These are phyloP conservation scores for Gandaritis pyraliata DNA, from an alignment of 2,888 invertebrate genomes.

Conservation along the genomic window DNA sequence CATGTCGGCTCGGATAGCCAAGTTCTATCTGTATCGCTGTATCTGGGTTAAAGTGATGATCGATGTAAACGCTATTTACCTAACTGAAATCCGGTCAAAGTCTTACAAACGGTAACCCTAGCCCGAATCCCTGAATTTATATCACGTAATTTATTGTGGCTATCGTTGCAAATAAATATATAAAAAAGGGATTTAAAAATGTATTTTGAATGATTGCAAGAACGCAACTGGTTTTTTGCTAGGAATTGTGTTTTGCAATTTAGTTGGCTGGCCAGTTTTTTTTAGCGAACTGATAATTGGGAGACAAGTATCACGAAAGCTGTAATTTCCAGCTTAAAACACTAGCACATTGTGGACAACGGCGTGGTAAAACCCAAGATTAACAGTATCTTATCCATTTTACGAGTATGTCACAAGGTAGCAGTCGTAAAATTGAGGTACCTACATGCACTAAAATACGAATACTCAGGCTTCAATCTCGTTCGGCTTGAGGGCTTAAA, in stretches of 20 bases:
- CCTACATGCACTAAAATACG: slow-evolving; percentile 25
- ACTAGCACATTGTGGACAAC: not conserved
- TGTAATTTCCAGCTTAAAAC: slow-evolving; percentile 2
- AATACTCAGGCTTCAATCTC: slow-evolving; percentile 50
- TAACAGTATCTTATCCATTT: slow-evolving; percentile 29
- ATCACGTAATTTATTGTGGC: slow-evolving; percentile 21
- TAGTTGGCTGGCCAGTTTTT: too few species aligned
- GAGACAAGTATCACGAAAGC: not conserved
- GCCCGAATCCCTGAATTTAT: slow-evolving; percentile 27
- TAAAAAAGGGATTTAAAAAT: slow-evolving; percentile 10
- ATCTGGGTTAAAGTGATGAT: too few species aligned
- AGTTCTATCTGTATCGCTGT: too few species aligned
- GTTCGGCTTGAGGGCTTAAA: slow-evolving; percentile 49
- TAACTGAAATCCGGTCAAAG: slow-evolving; percentile 1
- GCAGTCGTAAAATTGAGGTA: slow-evolving; percentile 27
- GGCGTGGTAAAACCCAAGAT: slow-evolving; percentile 22
- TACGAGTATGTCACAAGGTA: slow-evolving; percentile 22
- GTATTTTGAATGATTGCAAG: not conserved
- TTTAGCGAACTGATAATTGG: too few species aligned
- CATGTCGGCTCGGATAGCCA: too few species aligned
- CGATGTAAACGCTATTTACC: too few species aligned
- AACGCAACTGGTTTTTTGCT: not conserved
- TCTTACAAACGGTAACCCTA: not conserved
- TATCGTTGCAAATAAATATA: slow-evolving; percentile 22
- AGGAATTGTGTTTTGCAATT: too few species aligned